Evolutionary conservation across 2,888 invertebrate species (phyloP).

Genomic region (Apodemia duryi): DNA sequence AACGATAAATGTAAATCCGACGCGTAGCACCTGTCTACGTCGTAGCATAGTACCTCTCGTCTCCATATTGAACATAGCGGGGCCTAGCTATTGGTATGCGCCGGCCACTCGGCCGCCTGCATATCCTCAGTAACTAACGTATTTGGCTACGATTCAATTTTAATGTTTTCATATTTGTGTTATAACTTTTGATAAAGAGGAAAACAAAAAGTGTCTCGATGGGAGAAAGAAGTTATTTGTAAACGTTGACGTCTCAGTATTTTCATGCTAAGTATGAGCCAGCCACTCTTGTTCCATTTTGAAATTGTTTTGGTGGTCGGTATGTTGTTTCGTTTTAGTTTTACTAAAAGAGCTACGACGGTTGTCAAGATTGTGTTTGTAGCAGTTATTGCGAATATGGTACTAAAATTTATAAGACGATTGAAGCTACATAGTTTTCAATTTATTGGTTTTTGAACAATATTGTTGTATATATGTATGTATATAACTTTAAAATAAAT

Average conservation of each 20-base stretch:
- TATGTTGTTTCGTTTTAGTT: constrained; percentile 59
- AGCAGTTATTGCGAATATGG: constrained; percentile 57
- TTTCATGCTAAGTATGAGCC: constrained; percentile 65
- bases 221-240: constrained; percentile 68
- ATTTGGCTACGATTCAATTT: constrained; percentile 74
- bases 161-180: constrained; percentile 72
- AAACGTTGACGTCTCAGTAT: constrained; percentile 71
- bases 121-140: constrained; percentile 64
- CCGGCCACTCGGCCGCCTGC: constrained; percentile 45
- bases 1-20: constrained; percentile 26
- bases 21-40: constrained; percentile 62
- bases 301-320: constrained; percentile 65
- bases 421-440: constrained; percentile 63
- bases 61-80: constrained; percentile 30
- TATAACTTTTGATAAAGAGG: constrained; percentile 66
- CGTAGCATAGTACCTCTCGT: constrained; percentile 43
- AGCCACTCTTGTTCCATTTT: constrained; percentile 58
- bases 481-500: neutral
- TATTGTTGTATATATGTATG: neutral
- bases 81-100: constrained; percentile 58
- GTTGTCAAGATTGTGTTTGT: constrained; percentile 54
- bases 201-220: constrained; percentile 66
- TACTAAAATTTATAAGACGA: constrained; percentile 73
- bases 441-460: constrained; percentile 10
- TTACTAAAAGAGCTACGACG: constrained; percentile 42